Conservation (phyloP, 37 sponge, comb jelly and placozoan species). For the Corticium candelabrum region DNA sequence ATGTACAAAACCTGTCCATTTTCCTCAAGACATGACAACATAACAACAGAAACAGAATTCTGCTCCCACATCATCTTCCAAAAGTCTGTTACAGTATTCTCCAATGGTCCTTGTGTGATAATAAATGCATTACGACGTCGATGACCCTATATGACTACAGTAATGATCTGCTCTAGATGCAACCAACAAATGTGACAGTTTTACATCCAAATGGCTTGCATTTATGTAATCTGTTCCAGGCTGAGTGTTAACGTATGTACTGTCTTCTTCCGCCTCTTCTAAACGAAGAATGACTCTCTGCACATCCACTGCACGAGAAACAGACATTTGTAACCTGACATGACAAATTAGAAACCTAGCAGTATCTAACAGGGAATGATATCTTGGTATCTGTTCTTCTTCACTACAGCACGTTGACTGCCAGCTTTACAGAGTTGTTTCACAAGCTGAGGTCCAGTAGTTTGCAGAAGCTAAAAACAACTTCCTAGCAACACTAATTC, state of each 20-base stretch:
- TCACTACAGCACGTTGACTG: neutral
- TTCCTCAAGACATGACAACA: conserved; percentile 56
- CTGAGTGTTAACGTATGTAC: neutral
- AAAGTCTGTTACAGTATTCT: conserved; percentile 60
- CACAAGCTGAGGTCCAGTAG: neutral
- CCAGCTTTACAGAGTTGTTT: neutral
- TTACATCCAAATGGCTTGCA: neutral
- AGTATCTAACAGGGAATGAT: conserved; percentile 51
- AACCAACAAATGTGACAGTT: too few relatives aligned
- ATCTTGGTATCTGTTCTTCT: conserved; percentile 56
- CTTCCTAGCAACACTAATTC: too few relatives aligned
- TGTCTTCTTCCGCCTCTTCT: neutral
- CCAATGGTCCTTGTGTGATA: conserved; percentile 63
- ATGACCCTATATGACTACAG: conserved; percentile 41
- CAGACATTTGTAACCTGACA: neutral
- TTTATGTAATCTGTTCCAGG: neutral
- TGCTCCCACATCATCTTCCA: conserved; percentile 90
- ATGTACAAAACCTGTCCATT: conserved; percentile 14
- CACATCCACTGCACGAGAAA: neutral
- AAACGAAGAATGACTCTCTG: neutral
- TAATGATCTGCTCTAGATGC: too few relatives aligned
- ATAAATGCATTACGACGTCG: conserved; percentile 59
- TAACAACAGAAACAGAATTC: conserved; percentile 46
- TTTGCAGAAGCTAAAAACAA: neutral
- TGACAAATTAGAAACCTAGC: neutral